These are phyloP conservation scores for Drosophila azteca DNA, from an alignment of 1,140 invertebrate species.

Conservation along the genomic window DNA sequence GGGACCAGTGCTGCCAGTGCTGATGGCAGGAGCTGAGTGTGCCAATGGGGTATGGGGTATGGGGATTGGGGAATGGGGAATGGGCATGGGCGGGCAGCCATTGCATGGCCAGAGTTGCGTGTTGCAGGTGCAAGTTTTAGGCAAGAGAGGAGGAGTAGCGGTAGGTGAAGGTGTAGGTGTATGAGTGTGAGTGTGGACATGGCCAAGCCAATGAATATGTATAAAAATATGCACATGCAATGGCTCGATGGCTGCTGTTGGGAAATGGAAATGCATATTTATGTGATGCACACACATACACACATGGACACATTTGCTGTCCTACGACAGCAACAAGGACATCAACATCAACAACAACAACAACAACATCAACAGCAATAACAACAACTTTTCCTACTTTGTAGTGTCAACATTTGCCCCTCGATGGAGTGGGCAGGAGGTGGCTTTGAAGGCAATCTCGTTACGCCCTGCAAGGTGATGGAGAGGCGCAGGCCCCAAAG, in stretches of 20 bases:
- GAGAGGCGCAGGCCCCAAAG: too few species aligned
- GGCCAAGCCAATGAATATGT: constrained; percentile 63
- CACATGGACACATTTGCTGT: constrained; percentile 7
- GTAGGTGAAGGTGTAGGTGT: neutral
- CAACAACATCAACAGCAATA: constrained; percentile 47
- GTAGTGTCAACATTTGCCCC: constrained; percentile 73
- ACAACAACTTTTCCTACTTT: constrained; percentile 62
- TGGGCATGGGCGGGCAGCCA: constrained; percentile 25
- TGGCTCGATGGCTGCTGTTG: constrained; percentile 16
- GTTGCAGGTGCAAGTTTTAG: constrained; percentile 1
- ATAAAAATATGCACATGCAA: constrained; percentile 69
- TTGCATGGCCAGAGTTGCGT: constrained; percentile 3
- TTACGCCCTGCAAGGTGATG: constrained; percentile 13
- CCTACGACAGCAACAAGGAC: constrained; percentile 4
- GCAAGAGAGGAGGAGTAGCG: neutral
- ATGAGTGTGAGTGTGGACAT: constrained; percentile 20
- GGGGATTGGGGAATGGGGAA: constrained; percentile 30
- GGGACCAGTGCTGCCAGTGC: neutral
- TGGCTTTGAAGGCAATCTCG: constrained; percentile 17
- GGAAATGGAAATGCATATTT: constrained; percentile 66
- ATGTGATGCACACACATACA: constrained; percentile 35
- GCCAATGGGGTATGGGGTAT: constrained; percentile 31
- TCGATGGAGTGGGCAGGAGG: constrained; percentile 18
- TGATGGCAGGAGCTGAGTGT: constrained; percentile 3
- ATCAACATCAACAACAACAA: constrained; percentile 20